Percentiles rank a stretch among this genome's conserved stretches.
Conservation (phyloP, 2,797 vertebrate species). For the Acestrorhynchus altus region DNA sequence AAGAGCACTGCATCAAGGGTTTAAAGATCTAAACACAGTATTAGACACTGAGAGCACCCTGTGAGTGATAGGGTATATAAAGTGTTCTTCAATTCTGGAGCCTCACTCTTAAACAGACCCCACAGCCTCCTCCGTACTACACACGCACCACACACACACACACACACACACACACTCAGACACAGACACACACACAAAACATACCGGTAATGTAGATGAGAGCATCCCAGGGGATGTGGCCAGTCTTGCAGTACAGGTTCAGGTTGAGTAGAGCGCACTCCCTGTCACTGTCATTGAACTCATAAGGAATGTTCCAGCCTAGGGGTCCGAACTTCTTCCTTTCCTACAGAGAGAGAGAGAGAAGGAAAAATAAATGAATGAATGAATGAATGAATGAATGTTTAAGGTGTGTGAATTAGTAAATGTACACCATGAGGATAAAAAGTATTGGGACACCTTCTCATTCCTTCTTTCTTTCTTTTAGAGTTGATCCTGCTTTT, state of each 20-base stretch:
- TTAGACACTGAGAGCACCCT: too few relatives aligned
- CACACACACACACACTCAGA: conserved; percentile 64
- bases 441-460: too few relatives aligned
- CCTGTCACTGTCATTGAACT: conserved; percentile 85
- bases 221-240: conserved; percentile 79
- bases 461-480: too few relatives aligned
- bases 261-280: conserved; percentile 86
- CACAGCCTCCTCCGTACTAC: too few relatives aligned
- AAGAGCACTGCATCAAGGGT: too few relatives aligned
- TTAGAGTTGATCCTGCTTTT: too few relatives aligned
- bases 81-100: too few relatives aligned
- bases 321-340: conserved; percentile 84
- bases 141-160: too few relatives aligned
- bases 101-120: too few relatives aligned
- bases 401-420: not conserved
- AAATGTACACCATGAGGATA: too few relatives aligned
- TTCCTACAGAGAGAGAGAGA: conserved; percentile 73
- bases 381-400: not conserved
- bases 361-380: not conserved
- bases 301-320: conserved; percentile 87
- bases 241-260: conserved; percentile 80
- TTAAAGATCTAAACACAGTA: too few relatives aligned
- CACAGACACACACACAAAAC: conserved; percentile 57
- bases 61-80: too few relatives aligned
- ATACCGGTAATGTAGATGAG: conserved; percentile 79